phyloP scores from a whole-genome alignment of 2,888 invertebrate species.

The Orthonevra nobilis region DNA sequence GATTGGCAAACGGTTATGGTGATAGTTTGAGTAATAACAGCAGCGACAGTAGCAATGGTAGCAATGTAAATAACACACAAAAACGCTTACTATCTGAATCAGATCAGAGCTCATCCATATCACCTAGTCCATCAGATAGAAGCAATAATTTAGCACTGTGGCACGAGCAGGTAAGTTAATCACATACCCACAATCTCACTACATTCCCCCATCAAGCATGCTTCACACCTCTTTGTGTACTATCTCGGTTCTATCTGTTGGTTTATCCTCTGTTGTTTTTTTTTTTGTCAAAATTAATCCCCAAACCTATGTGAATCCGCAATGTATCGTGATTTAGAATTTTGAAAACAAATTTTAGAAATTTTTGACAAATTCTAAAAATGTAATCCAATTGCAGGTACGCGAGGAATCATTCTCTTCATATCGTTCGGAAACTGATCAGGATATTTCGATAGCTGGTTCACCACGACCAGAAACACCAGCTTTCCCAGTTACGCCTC shows the following conservation, averaged over 20 bases:
- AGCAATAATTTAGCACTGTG: constrained; percentile 72
- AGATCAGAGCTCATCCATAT: constrained; percentile 73
- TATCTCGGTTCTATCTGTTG: too few relatives aligned
- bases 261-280: too few relatives aligned
- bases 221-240: constrained; percentile 21
- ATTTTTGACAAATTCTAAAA: too few relatives aligned
- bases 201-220: constrained; percentile 39
- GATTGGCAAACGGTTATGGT: constrained; percentile 43
- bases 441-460: constrained; percentile 82
- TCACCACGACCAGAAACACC: constrained; percentile 92
- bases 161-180: constrained; percentile 73
- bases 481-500: constrained; percentile 94
- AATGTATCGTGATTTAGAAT: constrained; percentile 15
- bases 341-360: too few relatives aligned
- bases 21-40: constrained; percentile 64
- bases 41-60: constrained; percentile 69
- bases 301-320: constrained; percentile 2
- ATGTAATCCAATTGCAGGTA: too few relatives aligned
- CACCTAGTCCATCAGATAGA: constrained; percentile 73
- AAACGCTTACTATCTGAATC: constrained; percentile 71
- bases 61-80: constrained; percentile 69
- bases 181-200: constrained; percentile 11
- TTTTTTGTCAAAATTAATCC: constrained; percentile 46
- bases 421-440: constrained; percentile 83
- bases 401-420: constrained; percentile 86